Percentiles rank a stretch among this genome's conserved stretches.
These are phyloP conservation scores for Archivesica marissinica DNA, from an alignment of 1,140 invertebrate species.

Conservation along the genomic window DNA sequence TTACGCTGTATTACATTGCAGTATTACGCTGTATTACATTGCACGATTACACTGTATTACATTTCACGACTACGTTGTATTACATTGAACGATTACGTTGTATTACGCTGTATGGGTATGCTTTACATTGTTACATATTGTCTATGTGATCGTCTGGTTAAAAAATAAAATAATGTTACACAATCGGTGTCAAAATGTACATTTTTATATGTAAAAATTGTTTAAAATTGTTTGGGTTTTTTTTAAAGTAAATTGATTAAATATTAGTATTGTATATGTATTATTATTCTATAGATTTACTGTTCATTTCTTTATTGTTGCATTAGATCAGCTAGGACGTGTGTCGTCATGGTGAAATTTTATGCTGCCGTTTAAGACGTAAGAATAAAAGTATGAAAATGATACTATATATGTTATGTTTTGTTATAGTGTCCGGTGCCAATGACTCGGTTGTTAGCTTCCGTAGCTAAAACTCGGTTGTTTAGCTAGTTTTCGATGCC, in stretches of 20 bases:
- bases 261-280: conserved; percentile 12
- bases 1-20: too few relatives aligned
- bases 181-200: background rate
- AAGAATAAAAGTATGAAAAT: conserved; percentile 16
- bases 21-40: too few relatives aligned
- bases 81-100: too few relatives aligned
- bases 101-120: too few relatives aligned
- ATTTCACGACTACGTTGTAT: too few relatives aligned
- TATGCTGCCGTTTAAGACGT: conserved; percentile 8
- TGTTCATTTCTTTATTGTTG: background rate
- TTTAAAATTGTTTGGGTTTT: background rate
- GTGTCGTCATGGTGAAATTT: conserved; percentile 28
- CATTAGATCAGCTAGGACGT: conserved; percentile 2
- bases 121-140: background rate
- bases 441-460: too few relatives aligned
- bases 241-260: background rate
- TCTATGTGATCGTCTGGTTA: background rate
- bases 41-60: too few relatives aligned
- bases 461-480: too few relatives aligned
- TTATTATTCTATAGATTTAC: conserved; percentile 27
- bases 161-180: background rate
- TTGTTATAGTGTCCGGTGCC: too few relatives aligned
- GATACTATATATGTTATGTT: too few relatives aligned
- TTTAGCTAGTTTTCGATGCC: too few relatives aligned
- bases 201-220: conserved; percentile 30